Evolutionary conservation across 2,113 vertebrate species (phyloP), one percentile per base, ranked within the genome.

Genomic region (Eolophus roseicapilla): DNA sequence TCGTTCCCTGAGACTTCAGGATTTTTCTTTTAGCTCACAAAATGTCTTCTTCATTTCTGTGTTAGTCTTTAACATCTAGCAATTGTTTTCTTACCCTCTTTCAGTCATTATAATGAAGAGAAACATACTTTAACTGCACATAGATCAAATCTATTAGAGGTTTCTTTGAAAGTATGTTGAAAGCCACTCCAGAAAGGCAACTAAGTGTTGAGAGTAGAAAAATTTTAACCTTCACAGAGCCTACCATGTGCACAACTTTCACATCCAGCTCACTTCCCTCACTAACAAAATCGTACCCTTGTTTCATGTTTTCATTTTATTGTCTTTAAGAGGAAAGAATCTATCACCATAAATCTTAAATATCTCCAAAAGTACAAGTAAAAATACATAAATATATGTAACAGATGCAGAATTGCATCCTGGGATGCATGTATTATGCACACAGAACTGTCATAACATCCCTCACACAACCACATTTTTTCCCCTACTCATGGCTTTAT

Each of bases 361-460:
- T 97, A 97, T 93, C 93, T 97, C 93, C 90, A 96, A 96, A 98
- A 97, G 86, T 96, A 94, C 96, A 97, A 96, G 96, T 95, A 94
- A 98, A 98, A 98, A 98, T 96, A 93, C 95, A 98, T 96, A 97
- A 97, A 97, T 98, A 97, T 98, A 96, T 97, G 90, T 97, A 98
- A 98, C 97, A 98, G 97, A 97, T 98, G 98, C 96, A 98, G 95
- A 97, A 94, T 63, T 96, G 95, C 90, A 97, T 98, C 96, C 89
- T 96, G 97, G 96, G 97, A 98, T 96, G 95, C 88, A 97, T 97
- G 95, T 86, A 97, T 98, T 98, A 97, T 97, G 97, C 95, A 97
- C 96, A 95, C 85, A 93, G 96, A 96, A 79, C 97, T 97, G 95
- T 98, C 96, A 96, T 97, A 98, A 97, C 92, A 93, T 96, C 90